Base-by-base conservation (phyloP, 2,113 vertebrate genomes). In the Megatriorchis doriae region DNA sequence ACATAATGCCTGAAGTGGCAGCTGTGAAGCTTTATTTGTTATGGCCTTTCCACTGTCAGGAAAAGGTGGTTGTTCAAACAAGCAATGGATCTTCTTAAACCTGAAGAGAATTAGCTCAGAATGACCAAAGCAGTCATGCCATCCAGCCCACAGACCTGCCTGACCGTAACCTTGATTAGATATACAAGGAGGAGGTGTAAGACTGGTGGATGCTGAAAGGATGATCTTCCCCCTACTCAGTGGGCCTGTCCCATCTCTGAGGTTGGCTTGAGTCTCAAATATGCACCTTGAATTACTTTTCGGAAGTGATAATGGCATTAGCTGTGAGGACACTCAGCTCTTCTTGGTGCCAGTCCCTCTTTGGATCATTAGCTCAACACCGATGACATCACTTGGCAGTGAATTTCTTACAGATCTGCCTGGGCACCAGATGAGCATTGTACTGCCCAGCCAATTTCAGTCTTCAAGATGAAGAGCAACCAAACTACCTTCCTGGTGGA, bases 291-390 rank as follows among this genome's bases (percentile, higher is more conserved):
- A 93, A 73, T 53, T n/a, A 13, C 25, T 84, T 88, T 38, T 48
- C 45, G 17, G 78, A 77, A 53, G 70, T 73, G 71, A 65, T 73
- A 77, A 82, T 77, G 58, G 67, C 93, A 94, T 27, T 77, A 90
- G 66, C 66, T 80, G 40, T 65, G 78, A 87, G 81, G 78, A 91
- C 79, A 29, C 32, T 75, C 34, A 8, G 62, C 62, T 84, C 72
- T 25, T 43, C 59, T 56, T 5, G 4, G 40, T 91, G 79, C 87
- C 88, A 86, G 79, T 47, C 79, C 74, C 38, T 86, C 75, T 96
- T 96, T 92, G 75, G 83, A 84, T 88, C 71, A 56, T 86, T 16
- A 94, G 72, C 91, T 96, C 85, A 93, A 58, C 87, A 27, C 67
- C 2, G 1, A 25, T 93, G 92, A 96, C 85, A 88, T 96, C 90